These are phyloP conservation scores for Eugnorisma glareosa DNA, from an alignment of 2,888 invertebrate species.

Conservation along the genomic window DNA sequence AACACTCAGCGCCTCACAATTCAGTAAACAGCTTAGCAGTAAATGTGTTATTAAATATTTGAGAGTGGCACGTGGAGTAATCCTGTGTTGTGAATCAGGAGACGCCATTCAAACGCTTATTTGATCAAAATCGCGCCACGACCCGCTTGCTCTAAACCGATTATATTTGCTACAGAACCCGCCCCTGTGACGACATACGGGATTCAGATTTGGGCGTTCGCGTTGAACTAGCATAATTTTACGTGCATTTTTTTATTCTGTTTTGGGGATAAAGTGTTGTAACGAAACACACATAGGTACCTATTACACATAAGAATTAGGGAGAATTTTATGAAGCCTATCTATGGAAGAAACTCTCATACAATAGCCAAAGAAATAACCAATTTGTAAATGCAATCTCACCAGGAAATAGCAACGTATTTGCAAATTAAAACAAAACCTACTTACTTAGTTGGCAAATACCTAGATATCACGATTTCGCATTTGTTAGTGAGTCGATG, in stretches of 20 bases:
- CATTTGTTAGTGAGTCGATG: conserved; percentile 27
- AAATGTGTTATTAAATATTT: conserved; percentile 54
- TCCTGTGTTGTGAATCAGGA: conserved; percentile 55
- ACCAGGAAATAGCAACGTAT: conserved; percentile 5
- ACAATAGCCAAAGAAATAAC: not conserved
- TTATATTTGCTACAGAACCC: conserved; percentile 61
- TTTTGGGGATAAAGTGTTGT: not conserved
- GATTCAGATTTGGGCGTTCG: not conserved
- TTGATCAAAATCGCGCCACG: conserved; percentile 62
- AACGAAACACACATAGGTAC: not conserved
- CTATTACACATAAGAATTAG: not conserved
- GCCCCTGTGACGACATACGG: conserved; percentile 33
- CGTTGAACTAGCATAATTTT: not conserved
- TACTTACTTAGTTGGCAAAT: conserved; percentile 1
- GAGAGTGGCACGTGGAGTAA: conserved; percentile 45
- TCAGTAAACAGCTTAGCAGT: conserved; percentile 48
- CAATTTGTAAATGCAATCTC: conserved; percentile 11
- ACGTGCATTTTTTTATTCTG: not conserved
- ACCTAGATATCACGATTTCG: conserved; percentile 27
- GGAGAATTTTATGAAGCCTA: not conserved
- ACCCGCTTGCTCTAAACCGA: conserved; percentile 63
- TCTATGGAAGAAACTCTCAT: not conserved
- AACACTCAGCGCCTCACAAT: conserved; percentile 19
- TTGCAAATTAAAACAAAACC: not conserved
- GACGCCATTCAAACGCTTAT: conserved; percentile 65